Percentiles rank a stretch among this genome's conserved stretches.
Evolutionary conservation across 1,140 invertebrate genomes (phyloP).

Genomic region (Drosophila albomicans): DNA sequence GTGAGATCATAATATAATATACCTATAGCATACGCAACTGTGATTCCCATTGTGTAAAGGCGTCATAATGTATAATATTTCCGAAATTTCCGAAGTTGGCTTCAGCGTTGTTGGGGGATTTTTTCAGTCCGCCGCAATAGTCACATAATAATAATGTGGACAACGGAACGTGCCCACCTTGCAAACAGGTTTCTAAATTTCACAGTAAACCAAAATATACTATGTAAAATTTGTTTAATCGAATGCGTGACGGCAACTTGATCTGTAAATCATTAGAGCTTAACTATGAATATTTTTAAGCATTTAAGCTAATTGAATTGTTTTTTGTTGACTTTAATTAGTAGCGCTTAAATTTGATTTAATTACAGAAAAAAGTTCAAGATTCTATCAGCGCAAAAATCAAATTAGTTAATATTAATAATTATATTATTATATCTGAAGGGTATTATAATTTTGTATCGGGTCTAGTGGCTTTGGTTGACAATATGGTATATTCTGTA

Average conservation of each 20-base stretch:
- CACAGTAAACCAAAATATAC: constrained; percentile 1
- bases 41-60: neutral
- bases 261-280: constrained; percentile 4
- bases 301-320: neutral
- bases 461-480: too few species aligned
- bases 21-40: neutral
- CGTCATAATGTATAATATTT: constrained; percentile 7
- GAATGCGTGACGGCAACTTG: neutral
- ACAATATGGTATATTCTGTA: too few species aligned
- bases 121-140: neutral
- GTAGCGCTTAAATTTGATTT: neutral
- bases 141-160: neutral
- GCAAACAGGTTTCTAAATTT: neutral
- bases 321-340: neutral
- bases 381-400: too few species aligned
- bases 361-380: too few species aligned
- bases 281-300: neutral
- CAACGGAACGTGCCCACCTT: neutral
- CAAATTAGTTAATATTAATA: too few species aligned
- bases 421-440: too few species aligned
- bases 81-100: neutral
- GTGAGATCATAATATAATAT: too few species aligned
- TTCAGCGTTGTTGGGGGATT: constrained; percentile 1
- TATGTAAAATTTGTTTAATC: neutral
- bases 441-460: too few species aligned